Evolutionary conservation across 2,113 vertebrate genomes (phyloP), one percentile per base, ranked within the genome.

Genomic region (Carassius auratus): DNA sequence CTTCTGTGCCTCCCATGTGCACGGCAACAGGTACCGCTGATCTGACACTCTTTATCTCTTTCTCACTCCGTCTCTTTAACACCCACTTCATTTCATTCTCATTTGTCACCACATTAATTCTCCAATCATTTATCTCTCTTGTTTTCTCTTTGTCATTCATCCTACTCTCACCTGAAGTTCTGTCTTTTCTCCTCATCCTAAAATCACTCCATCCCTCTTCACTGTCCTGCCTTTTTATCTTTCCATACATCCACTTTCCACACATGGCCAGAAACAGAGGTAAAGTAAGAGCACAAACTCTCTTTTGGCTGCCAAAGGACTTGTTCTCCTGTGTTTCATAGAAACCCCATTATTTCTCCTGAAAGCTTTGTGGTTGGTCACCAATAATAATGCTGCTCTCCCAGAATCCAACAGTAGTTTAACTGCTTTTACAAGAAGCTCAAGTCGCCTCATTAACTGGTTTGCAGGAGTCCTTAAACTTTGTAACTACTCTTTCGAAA

Each of bases 1-100:
- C 92, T 99, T 99, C 93, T 99, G 98, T 77, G 98, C 98, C 76
- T 99, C 98, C 21, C 98, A 99, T 42, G 98, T 99, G 87, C 97
- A 99, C 36, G 98, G 98, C 88, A 99, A 99, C 96, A 98, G 98
- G 98, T 99, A 96, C 8, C 3, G 3, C n/a, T 19, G 2, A 6
- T 42, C 62, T 73, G 50, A 33, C 52, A 69, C 26, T 55, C 21
- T 68, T 50, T 38, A 23, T 48, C 7, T 64, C 0, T 55, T 82
- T 52, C 38, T 77, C 83, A 14, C 55, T 59, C 68, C 8, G 0
- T 80, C 30, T 77, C 62, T 61, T 38, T 57, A 66, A 45, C 57
- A 59, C 36, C 66, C 38, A 23, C 8, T 57, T 74, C 10, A 68
- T 80, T 30, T n/a, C 23, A 64, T 57, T 76, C 71, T 84, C 57